Base-by-base conservation (phyloP, 2,797 vertebrate species). In the Urophycis tenuis region DNA sequence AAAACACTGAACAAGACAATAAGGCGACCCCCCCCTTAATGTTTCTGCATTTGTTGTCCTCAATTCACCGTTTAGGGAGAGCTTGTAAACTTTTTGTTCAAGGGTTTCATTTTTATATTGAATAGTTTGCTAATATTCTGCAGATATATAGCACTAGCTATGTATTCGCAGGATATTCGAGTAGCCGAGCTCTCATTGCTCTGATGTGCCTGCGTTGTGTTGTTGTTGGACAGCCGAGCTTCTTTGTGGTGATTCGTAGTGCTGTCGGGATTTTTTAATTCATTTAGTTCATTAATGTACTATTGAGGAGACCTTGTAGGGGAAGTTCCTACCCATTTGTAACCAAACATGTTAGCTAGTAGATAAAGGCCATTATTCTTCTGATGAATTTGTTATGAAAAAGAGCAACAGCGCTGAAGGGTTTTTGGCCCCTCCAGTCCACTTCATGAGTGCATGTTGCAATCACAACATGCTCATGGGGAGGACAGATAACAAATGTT, bases 341-440 rank as follows among this genome's bases (percentile, higher is more conserved):
- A 80, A 83, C 71, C 73, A 79, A 85, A 70, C 49, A 33, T 90
- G 86, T 88, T 88, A 86, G 74, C 79, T 82, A n/a, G 32, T 76
- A 87, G 85, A 89, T 89, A 91, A 90, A 85, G 36, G 41, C 33
- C 36, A 73, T 81, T 87, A 75, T 81, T 86, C 82, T 64, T 81
- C 36, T 31, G 4, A 32, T 64, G 17, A 83, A 88, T 84, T 77
- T 75, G 75, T 74, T n/a, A 60, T 60, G 17, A 60, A 60, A 22
- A 71, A 30, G n/a, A 82, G 75, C 81, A 84, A 81, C 78, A 83
- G 45, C 53, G 80, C 32, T 79, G 76, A 78, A 84, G 83, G 81
- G 84, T 81, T 74, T 79, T 75, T 64, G 78, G 79, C 75, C 36
- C 67, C 78, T 81, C 36, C 74, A 78, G 67, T 77, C 17, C 74